Evolutionary conservation across 2,888 invertebrate species (phyloP).

Genomic region (Andrena trimmerana): DNA sequence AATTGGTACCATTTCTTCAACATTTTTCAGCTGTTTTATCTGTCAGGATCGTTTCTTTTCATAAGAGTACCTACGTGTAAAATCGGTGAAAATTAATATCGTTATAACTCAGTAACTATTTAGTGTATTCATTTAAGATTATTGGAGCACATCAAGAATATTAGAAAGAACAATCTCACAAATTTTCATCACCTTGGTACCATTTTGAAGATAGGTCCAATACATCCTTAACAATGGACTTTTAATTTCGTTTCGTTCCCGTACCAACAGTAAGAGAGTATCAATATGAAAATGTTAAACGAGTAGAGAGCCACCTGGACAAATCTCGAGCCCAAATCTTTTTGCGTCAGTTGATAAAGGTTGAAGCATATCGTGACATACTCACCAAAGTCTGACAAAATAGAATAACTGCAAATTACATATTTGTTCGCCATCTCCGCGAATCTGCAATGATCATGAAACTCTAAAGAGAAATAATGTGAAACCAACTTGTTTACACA

Average conservation of each 20-base stretch:
- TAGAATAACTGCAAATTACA: not conserved
- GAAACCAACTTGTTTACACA: slow-evolving; percentile 16
- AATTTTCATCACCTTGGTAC: no score
- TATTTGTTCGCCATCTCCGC: not conserved
- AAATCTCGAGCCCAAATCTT: not conserved
- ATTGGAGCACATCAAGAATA: no score
- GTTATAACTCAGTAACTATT: no score
- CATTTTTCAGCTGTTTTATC: no score
- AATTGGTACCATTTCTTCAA: no score
- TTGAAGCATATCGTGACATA: slow-evolving; percentile 31
- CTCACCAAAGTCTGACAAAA: slow-evolving; percentile 45
- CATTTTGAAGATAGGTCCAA: no score
- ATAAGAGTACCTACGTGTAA: no score
- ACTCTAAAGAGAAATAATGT: not conserved
- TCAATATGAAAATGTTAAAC: slow-evolving; percentile 56
- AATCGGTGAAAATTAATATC: no score
- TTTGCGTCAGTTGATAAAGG: slow-evolving; percentile 32
- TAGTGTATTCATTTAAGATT: no score
- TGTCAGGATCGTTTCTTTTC: no score
- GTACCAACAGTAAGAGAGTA: slow-evolving; percentile 75
- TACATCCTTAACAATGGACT: not conserved
- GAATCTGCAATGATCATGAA: not conserved
- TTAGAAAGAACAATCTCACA: no score
- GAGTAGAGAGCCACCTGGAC: slow-evolving; percentile 26
- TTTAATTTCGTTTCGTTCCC: slow-evolving; percentile 72